Evolutionary conservation across 2,113 vertebrate species (phyloP).

Genomic region (Asarcornis scutulata): DNA sequence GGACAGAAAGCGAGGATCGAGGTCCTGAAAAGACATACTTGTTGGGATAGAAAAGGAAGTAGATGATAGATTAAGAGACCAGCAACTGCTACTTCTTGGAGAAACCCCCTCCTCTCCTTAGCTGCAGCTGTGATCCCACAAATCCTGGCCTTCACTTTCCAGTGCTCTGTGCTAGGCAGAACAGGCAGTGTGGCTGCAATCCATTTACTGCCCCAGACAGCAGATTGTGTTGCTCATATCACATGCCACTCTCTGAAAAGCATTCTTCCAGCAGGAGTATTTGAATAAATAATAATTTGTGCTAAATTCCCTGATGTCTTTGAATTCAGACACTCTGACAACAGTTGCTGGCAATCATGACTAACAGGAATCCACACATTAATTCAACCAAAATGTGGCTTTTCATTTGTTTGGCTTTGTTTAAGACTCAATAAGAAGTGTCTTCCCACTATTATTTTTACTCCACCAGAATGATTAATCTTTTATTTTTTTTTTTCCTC

Average conservation of each 20-base stretch:
- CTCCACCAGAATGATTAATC: neutral
- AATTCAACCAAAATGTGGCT: neutral
- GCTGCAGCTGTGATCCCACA: neutral
- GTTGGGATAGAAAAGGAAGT: neutral
- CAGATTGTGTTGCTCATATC: neutral
- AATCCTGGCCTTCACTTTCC: neutral
- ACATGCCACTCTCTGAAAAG: neutral
- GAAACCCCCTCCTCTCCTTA: neutral
- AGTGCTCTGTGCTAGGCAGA: neutral
- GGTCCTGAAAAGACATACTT: neutral
- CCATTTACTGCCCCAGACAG: neutral
- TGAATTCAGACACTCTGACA: neutral
- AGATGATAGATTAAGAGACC: neutral
- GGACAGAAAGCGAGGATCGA: neutral
- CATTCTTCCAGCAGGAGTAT: neutral
- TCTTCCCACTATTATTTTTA: neutral
- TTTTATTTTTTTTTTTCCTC: neutral
- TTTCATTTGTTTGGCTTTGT: neutral
- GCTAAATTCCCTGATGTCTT: neutral
- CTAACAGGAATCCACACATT: neutral
- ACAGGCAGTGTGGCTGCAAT: neutral
- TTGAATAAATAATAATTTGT: neutral
- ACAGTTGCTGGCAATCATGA: neutral
- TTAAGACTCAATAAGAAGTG: neutral
- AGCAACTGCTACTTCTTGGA: neutral